Base-by-base conservation (phyloP, 2,113 vertebrate genomes). In the Petroica traversi region DNA sequence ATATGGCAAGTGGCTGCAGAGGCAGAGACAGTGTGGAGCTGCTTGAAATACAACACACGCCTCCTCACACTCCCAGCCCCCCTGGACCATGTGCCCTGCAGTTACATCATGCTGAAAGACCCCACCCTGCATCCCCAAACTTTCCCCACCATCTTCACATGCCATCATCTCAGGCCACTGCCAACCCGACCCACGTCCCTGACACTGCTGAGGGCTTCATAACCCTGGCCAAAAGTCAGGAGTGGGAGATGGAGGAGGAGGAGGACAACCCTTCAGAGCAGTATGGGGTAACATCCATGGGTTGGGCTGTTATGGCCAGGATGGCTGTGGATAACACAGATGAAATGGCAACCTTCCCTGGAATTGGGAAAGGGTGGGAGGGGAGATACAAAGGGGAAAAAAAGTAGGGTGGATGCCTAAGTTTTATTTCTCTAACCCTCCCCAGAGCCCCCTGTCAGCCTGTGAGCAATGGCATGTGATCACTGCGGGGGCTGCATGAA, bases 41-140 rank as follows among this genome's bases (percentile, higher is more conserved):
- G 95, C 93, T 84, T 94, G 90, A 96, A 96, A 96, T 88, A 94
- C 90, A 95, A 45, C 95, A 96, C 92, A 96, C 11, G 5, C 64
- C 77, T 75, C 86, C 82, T 87, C 46, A 41, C 1, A 0, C 59
- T 67, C 85, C 73, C 3, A 0, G 48, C 14, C 49, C 77, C 75
- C 41, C 40, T 31, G 54, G 38, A 62, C 75, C 72, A 26, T 28
- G 72, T 92, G 94, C 83, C 92, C 85, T 75, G 71, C 43, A 26
- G 74, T 94, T 74, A 81, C 62, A 31, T 91, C 83, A 79, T 73
- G 71, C 75, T 88, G 33, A 57, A 69, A 23, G 82, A 88, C 88
- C 88, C 88, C 88, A 85, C 67, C 92, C 63, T 61, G 55, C 64
- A 82, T 14, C 82, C 67, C 51, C 71, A 83, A 41, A 45, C 2